Evolutionary conservation across 2,113 vertebrate species (phyloP).

Genomic region (Ptilonorhynchus violaceus): DNA sequence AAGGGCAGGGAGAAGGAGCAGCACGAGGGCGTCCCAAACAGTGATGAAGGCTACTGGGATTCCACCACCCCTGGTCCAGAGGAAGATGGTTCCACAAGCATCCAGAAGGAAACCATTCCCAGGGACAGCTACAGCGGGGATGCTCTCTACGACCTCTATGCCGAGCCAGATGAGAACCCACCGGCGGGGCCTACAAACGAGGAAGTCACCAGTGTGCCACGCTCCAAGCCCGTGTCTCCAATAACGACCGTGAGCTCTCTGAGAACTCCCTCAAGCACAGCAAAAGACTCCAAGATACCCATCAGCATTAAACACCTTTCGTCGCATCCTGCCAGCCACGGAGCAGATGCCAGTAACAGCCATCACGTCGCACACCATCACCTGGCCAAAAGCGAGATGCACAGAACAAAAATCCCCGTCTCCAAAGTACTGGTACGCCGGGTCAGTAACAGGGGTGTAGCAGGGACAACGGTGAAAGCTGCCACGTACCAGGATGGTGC

Average conservation of each 20-base stretch:
- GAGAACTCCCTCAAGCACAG: conserved; percentile 72
- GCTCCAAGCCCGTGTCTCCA: conserved; percentile 80
- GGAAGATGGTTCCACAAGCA: conserved; percentile 70
- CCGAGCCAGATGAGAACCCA: conserved; percentile 76
- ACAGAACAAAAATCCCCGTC: conserved; percentile 94
- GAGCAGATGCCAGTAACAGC: conserved; percentile 71
- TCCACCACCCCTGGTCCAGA: conserved; percentile 86
- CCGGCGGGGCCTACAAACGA: conserved; percentile 55
- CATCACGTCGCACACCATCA: conserved; percentile 76
- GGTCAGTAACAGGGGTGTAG: conserved; percentile 80
- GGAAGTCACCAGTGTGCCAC: conserved; percentile 74
- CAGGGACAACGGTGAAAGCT: conserved; percentile 71
- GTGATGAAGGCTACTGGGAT: conserved; percentile 96
- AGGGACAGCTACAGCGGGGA: conserved; percentile 81
- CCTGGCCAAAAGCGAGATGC: conserved; percentile 81
- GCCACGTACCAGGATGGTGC: conserved; percentile 70
- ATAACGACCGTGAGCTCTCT: conserved; percentile 70
- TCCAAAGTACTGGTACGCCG: conserved; percentile 92
- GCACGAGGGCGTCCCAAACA: conserved; percentile 78
- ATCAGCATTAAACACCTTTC: conserved; percentile 87
- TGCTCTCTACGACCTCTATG: conserved; percentile 82
- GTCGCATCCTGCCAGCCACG: conserved; percentile 82
- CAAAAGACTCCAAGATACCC: conserved; percentile 92
- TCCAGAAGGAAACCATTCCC: conserved; percentile 76
- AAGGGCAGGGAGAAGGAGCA: conserved; percentile 79